Evolutionary conservation across 2,888 invertebrate genomes (phyloP).

Genomic region (Caenorhabditis sulstoni): DNA sequence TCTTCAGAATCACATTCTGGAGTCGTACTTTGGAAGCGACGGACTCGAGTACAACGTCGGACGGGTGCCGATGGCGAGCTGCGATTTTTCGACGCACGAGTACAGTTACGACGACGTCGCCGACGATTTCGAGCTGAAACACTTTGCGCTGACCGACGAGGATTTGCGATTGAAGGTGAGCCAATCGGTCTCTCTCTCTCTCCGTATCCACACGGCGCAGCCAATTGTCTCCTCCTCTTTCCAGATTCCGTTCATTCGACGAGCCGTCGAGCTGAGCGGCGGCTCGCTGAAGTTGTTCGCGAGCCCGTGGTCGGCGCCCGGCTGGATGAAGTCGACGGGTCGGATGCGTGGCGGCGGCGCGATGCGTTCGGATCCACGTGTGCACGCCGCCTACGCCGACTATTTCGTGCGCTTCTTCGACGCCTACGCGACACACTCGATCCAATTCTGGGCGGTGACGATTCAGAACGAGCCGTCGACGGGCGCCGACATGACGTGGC

Average conservation of each 20-base stretch:
- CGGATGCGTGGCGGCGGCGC: constrained; percentile 79
- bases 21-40: constrained; percentile 52
- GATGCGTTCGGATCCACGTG: constrained; percentile 38
- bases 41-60: constrained; percentile 83
- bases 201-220: no score
- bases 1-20: constrained; percentile 26
- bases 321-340: constrained; percentile 84
- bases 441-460: constrained; percentile 87
- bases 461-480: constrained; percentile 87
- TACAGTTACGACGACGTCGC: constrained; percentile 88
- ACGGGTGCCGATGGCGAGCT: constrained; percentile 89
- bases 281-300: constrained; percentile 82
- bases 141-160: constrained; percentile 85
- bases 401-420: constrained; percentile 89
- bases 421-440: constrained; percentile 85
- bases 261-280: constrained; percentile 54
- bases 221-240: no score
- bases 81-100: constrained; percentile 88
- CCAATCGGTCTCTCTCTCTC: no score
- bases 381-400: constrained; percentile 83
- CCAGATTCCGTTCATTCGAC: constrained; percentile 74
- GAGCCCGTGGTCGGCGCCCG: constrained; percentile 84
- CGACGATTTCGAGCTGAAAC: constrained; percentile 82
- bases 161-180: constrained; percentile 85
- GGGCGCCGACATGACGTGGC: constrained; percentile 81